phyloP scores from a whole-genome alignment of 53 echinoderm and acorn worm genomes.

The Crossaster papposus region DNA sequence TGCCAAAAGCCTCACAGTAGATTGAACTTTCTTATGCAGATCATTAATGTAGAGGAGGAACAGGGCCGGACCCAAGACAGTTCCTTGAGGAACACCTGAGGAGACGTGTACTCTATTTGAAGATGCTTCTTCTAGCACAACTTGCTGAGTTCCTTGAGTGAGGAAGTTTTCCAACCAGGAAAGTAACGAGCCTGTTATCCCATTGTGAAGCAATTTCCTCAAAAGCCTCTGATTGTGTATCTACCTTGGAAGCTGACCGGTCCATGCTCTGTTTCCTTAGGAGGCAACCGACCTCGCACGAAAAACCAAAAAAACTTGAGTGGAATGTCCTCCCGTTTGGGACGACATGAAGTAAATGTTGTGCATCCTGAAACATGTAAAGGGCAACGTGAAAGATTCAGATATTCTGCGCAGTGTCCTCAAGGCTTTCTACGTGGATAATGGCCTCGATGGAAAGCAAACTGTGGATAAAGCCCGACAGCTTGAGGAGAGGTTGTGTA shows the following conservation, averaged over 20 bases:
- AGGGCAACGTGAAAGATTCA: constrained; percentile 10
- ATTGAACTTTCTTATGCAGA: no score
- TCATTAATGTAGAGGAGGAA: no score
- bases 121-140: no score
- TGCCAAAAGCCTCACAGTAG: no score
- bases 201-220: constrained; percentile 1
- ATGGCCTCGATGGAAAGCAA: constrained; percentile 17
- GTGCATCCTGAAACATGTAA: constrained; percentile 44
- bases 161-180: no score
- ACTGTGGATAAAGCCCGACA: neutral
- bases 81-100: no score
- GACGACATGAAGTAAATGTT: constrained; percentile 57
- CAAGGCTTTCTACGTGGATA: constrained; percentile 12
- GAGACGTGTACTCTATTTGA: no score
- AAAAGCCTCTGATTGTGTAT: constrained; percentile 18
- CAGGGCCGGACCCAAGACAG: no score
- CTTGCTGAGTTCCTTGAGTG: no score
- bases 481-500: constrained; percentile 2
- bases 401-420: constrained; percentile 17
- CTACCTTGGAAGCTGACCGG: neutral
- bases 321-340: constrained; percentile 63
- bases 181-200: no score
- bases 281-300: neutral
- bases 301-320: constrained; percentile 13
- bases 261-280: constrained; percentile 23